Conservation (phyloP, 2,113 vertebrate genomes). For the Plecotus auritus region DNA sequence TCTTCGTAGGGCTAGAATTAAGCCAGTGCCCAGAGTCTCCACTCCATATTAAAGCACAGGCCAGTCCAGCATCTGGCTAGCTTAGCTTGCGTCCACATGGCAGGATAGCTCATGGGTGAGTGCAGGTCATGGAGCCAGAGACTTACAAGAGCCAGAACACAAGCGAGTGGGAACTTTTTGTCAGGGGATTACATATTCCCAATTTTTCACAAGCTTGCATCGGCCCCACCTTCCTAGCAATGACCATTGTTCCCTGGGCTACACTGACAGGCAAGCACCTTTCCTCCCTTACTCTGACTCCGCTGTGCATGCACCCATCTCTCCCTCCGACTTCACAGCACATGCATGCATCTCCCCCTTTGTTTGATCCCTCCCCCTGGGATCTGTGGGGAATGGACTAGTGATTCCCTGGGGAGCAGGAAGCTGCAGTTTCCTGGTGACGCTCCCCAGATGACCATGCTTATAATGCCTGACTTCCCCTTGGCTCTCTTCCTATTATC, state of each 20-base stretch:
- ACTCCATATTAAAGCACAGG: neutral
- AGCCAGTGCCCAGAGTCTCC: neutral
- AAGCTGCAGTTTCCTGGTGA: neutral
- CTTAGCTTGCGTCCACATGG: neutral
- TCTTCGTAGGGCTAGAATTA: neutral
- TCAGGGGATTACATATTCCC: neutral
- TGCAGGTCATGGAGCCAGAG: neutral
- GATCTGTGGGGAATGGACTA: neutral
- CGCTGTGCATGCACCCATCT: too few species aligned
- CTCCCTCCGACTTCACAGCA: too few species aligned
- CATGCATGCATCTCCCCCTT: neutral
- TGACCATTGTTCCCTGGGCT: neutral
- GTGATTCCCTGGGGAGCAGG: neutral
- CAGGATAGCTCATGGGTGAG: neutral
- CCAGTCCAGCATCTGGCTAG: neutral
- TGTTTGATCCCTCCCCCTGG: neutral
- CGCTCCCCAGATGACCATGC: neutral
- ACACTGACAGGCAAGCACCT: neutral
- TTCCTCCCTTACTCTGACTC: neutral
- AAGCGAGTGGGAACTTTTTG: neutral
- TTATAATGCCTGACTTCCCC: neutral
- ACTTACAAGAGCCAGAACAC: neutral
- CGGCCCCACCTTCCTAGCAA: neutral
- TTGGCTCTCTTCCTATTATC: neutral
- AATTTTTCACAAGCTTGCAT: neutral